A percentile compares a stretch with the other conserved stretches of the same genome.
Evolutionary conservation across 1,140 invertebrate genomes (phyloP).

Genomic region (Anagrus nilaparvatae): DNA sequence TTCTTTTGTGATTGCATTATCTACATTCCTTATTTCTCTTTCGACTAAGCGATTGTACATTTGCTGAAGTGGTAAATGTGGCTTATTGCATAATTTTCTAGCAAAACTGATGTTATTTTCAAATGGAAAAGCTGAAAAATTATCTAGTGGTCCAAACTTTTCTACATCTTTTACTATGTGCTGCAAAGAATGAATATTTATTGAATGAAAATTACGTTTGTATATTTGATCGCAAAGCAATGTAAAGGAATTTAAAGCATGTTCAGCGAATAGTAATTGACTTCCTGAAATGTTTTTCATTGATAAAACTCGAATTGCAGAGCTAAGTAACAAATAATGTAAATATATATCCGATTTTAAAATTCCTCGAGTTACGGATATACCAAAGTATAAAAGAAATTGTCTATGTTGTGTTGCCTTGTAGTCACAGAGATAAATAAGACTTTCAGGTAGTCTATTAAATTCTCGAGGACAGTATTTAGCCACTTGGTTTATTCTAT

Average conservation of each 20-base stretch:
- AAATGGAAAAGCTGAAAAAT: slow-evolving; percentile 17
- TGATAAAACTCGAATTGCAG: slow-evolving; percentile 9
- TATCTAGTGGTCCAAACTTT: slow-evolving; percentile 13
- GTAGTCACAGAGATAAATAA: no score
- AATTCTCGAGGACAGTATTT: no score
- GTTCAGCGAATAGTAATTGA: slow-evolving; percentile 3
- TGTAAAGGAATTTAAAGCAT: slow-evolving; percentile 11
- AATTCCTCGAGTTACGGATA: no score
- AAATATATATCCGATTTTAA: no score
- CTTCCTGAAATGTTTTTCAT: not conserved
- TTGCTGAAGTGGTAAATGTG: slow-evolving; percentile 15
- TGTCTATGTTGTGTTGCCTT: no score
- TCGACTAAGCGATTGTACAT: slow-evolving; percentile 3
- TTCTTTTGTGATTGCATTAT: not conserved
- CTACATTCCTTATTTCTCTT: slow-evolving; percentile 2
- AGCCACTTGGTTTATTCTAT: no score
- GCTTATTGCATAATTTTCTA: slow-evolving; percentile 10
- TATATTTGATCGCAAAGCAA: slow-evolving; percentile 9
- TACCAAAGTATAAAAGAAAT: no score
- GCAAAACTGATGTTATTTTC: slow-evolving; percentile 19
- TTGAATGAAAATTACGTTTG: slow-evolving; percentile 12
- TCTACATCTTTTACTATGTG: slow-evolving; percentile 16
- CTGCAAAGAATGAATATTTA: slow-evolving; percentile 16
- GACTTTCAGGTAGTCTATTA: no score
- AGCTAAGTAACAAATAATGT: no score